Evolutionary conservation across 2,797 vertebrate genomes (phyloP), one percentile per base, ranked within the genome.

Genomic region (Carduelis carduelis): DNA sequence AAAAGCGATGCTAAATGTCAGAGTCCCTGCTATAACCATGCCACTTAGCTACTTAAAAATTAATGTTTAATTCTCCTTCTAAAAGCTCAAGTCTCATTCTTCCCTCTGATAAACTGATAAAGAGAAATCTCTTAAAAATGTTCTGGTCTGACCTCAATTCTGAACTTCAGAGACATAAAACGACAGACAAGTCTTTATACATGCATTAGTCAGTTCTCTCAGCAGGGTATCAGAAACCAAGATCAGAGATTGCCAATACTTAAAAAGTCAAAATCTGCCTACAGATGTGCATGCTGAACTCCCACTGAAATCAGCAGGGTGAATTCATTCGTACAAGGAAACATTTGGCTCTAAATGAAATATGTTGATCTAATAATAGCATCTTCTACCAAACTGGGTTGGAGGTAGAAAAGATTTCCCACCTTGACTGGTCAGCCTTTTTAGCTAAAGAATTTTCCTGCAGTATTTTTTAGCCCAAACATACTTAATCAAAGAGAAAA

Each of bases 241-340:
- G 68, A 96, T 93, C 91, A 96, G 79, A 96, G 87, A 97, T 90
- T 91, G 90, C 43, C 53, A 87, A 69, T 80, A 94, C 74, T 93
- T 77, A 91, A 96, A 95, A 94, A 92, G 82, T 63, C 71, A 91
- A 90, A 96, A 89, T 97, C 78, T 93, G 46, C 69, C 86, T 59
- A 66, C 66, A 64, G 77, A 93, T 70, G 69, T 86, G 59, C 66
- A 59, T 80, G 78, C 53, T 83, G 87, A 82, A 68, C 46, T 95
- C 91, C 56, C 69, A 85, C n/a, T 90, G 71, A 96, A 95, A 94
- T 77, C 87, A 89, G 83, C 83, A 89, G 87, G 75, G 27, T 63
- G 57, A 95, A 70, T 77, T 82, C 56, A 70, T 77, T 82, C 56
- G 56, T 60, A 53, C 17, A 85, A 76, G 39, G 30, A 8, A 95